A percentile compares a stretch with the other conserved stretches of the same genome.
phyloP scores from a whole-genome alignment of 2,113 vertebrate genomes.

The Syngnathus scovelli region DNA sequence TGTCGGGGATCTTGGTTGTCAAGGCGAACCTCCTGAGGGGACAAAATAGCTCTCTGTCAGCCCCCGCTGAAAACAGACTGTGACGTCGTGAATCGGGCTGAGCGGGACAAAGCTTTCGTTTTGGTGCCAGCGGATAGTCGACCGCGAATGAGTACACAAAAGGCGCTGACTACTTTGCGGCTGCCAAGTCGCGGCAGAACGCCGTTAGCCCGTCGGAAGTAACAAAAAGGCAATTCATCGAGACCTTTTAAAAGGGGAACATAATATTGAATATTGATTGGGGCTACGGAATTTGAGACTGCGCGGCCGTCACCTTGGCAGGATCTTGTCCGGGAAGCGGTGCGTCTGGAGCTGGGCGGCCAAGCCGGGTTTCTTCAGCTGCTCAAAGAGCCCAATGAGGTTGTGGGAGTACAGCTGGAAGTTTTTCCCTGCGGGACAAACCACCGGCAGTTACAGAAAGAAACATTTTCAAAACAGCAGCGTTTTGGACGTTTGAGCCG shows the following conservation, averaged over 20 bases:
- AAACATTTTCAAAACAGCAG: background rate
- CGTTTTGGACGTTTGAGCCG: constrained; percentile 11
- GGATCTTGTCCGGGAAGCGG: constrained; percentile 90
- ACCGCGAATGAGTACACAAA: background rate
- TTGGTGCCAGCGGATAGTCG: background rate
- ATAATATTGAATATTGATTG: background rate
- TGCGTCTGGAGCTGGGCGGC: constrained; percentile 96
- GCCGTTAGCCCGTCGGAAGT: background rate
- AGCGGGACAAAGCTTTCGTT: constrained; percentile 7
- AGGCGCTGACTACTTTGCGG: background rate
- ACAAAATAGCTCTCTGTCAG: constrained; percentile 38
- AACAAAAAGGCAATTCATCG: background rate
- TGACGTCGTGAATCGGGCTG: constrained; percentile 30
- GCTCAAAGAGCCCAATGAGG: constrained; percentile 94
- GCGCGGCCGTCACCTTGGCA: constrained; percentile 80
- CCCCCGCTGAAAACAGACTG: constrained; percentile 13
- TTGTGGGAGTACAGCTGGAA: constrained; percentile 98
- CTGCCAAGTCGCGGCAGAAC: background rate
- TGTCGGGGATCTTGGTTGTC: constrained; percentile 96
- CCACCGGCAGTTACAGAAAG: background rate
- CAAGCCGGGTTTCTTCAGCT: constrained; percentile 93
- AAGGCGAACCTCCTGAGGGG: constrained; percentile 89
- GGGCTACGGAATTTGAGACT: background rate
- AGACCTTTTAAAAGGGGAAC: background rate
- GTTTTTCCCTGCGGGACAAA: constrained; percentile 78